Conservation (phyloP, 1,140 invertebrate species). For the Lutraria rhynchaena region DNA sequence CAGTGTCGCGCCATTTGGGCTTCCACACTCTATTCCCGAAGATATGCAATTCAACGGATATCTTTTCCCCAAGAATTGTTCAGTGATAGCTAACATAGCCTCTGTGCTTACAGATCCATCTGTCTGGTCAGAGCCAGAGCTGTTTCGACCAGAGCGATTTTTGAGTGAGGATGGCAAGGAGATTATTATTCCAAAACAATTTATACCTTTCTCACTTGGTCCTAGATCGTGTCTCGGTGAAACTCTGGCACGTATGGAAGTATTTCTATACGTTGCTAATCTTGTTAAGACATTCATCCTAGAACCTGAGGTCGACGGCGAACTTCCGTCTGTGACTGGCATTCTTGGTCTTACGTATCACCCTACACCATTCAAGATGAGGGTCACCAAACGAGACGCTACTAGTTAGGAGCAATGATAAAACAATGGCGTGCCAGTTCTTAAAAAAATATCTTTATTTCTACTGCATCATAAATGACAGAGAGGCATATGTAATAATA, state of each 20-base stretch:
- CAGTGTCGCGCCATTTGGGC: conserved; percentile 70
- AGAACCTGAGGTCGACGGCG: not conserved
- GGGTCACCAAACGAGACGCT: not conserved
- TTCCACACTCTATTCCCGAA: conserved; percentile 70
- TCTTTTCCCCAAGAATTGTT: conserved; percentile 69
- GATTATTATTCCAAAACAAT: conserved; percentile 23
- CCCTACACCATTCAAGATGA: not conserved
- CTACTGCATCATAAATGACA: too few relatives aligned
- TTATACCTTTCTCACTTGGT: conserved; percentile 63
- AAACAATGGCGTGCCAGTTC: too few relatives aligned
- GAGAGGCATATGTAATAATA: too few relatives aligned
- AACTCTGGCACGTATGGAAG: conserved; percentile 62
- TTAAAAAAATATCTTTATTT: too few relatives aligned
- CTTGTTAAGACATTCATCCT: not conserved
- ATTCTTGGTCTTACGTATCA: not conserved
- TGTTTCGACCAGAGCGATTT: conserved; percentile 87
- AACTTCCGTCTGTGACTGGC: not conserved
- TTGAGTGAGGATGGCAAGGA: conserved; percentile 65
- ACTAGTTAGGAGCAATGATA: too few relatives aligned
- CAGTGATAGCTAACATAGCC: conserved; percentile 71
- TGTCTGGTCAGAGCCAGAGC: conserved; percentile 87
- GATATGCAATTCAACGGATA: conserved; percentile 73
- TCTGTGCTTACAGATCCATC: conserved; percentile 72
- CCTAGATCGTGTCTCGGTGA: conserved; percentile 65
- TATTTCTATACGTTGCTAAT: conserved; percentile 60